phyloP scores from a whole-genome alignment of 2,797 vertebrate species.

The Enteromius trimaculatus region DNA sequence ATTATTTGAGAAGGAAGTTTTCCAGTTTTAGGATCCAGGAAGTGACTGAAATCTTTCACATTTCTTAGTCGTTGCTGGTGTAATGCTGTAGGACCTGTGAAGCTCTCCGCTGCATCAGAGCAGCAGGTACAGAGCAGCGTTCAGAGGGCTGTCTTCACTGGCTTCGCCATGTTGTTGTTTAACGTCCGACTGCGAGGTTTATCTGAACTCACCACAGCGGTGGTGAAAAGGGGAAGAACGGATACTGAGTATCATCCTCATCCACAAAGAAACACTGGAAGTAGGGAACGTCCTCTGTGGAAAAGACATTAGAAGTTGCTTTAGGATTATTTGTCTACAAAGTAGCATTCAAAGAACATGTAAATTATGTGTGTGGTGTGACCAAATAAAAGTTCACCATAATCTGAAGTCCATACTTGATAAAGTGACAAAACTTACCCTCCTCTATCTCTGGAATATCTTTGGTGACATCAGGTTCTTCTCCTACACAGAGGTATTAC shows the following conservation, averaged over 20 bases:
- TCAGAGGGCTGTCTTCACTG: constrained; percentile 19
- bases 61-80: constrained; percentile 44
- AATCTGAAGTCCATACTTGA: background rate
- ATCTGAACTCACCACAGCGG: constrained; percentile 73
- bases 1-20: constrained; percentile 57
- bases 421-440: constrained; percentile 61
- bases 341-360: background rate
- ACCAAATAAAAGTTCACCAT: background rate
- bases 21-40: constrained; percentile 70
- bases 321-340: background rate
- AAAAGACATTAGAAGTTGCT: background rate
- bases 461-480: constrained; percentile 69
- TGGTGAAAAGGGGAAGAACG: constrained; percentile 83
- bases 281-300: constrained; percentile 89
- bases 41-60: constrained; percentile 29
- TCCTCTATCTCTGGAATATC: constrained; percentile 66
- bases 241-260: constrained; percentile 89
- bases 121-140: constrained; percentile 32
- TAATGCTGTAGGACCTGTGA: constrained; percentile 51
- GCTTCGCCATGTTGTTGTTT: constrained; percentile 38
- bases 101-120: constrained; percentile 33
- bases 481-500: constrained; percentile 50
- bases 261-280: constrained; percentile 97
- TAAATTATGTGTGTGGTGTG: background rate
- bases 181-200: background rate